Base-by-base conservation (phyloP, 2,797 vertebrate species). In the Capromys pilorides region DNA sequence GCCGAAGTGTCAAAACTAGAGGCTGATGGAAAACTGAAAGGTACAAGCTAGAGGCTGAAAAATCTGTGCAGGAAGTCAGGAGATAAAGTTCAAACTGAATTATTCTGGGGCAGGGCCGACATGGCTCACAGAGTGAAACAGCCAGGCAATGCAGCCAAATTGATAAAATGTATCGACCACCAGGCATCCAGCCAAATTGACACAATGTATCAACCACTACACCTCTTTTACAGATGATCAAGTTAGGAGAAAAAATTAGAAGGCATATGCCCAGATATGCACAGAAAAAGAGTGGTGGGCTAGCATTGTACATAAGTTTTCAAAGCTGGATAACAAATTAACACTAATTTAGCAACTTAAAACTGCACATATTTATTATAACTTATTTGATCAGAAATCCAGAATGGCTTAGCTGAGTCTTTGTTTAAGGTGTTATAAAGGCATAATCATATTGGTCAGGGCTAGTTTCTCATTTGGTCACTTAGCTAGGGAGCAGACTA, bases 291-390 rank as follows among this genome's bases (percentile, higher is more conserved):
- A 71, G 10, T 19, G 2, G 33, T 61, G 4, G n/a, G 91, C 11
- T n/a, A 39, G 10, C 31, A 66, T 39, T 85, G 11, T 95, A 45
- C 78, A n/a, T 81, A 45, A 54, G 64, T 71, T 93, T 84, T 89
- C 49, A 82, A 41, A 33, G 41, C 4, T 80, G 28, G 18, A 59
- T 89, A 88, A 89, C 51, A 87, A 77, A 81, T 85, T 61, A 87
- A n/a, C n/a, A 39, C n/a, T 92, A 69, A 69, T 28, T 88, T 51
- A 94, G 51, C 33, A 73, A 62, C 22, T 84, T 89, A 77, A 93
- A 84, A 79, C 41, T 69, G 11, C 59, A 57, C 10, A 59, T 33
- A 84, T 86, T 91, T 90, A 59, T 69, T 91, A 64, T 4, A 41
- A 49, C 49, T 67, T 75, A 28, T 95, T 75, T 86, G 22, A 54